Percentiles rank a stretch among this genome's conserved stretches.
These are phyloP conservation scores for Meteorus colon DNA, from an alignment of 2,888 invertebrate species.

Conservation along the genomic window DNA sequence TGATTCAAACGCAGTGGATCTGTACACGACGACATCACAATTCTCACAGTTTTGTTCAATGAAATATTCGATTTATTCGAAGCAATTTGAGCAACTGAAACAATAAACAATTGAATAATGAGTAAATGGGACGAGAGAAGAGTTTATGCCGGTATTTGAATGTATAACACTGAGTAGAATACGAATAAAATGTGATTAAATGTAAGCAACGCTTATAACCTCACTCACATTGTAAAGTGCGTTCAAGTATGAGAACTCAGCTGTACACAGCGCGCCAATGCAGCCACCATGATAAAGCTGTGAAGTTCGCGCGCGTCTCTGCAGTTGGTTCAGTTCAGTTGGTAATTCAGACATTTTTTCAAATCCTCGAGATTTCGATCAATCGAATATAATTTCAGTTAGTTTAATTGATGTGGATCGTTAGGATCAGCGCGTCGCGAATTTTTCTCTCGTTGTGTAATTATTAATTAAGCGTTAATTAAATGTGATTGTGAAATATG, in stretches of 20 bases:
- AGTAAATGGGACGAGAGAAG: too few relatives aligned
- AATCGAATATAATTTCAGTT: background rate
- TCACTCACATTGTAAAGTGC: too few relatives aligned
- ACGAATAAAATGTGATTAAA: too few relatives aligned
- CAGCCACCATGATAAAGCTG: background rate
- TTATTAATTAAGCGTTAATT: too few relatives aligned
- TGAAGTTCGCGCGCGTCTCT: background rate
- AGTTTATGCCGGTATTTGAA: too few relatives aligned
- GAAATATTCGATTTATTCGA: background rate
- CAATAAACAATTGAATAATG: background rate
- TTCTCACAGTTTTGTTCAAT: background rate
- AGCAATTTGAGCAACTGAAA: background rate
- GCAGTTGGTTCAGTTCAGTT: background rate
- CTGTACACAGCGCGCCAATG: background rate
- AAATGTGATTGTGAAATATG: too few relatives aligned
- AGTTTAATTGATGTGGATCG: background rate
- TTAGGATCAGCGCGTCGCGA: background rate
- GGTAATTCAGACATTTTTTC: background rate
- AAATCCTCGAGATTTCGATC: background rate
- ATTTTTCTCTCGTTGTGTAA: too few relatives aligned
- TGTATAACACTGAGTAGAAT: too few relatives aligned
- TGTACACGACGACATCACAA: constrained; percentile 75
- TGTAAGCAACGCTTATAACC: too few relatives aligned
- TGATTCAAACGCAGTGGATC: constrained; percentile 78
- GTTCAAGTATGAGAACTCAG: background rate